These are phyloP conservation scores for Telmatochromis sp. DNA, from an alignment of 2,113 vertebrate species.

Conservation along the genomic window DNA sequence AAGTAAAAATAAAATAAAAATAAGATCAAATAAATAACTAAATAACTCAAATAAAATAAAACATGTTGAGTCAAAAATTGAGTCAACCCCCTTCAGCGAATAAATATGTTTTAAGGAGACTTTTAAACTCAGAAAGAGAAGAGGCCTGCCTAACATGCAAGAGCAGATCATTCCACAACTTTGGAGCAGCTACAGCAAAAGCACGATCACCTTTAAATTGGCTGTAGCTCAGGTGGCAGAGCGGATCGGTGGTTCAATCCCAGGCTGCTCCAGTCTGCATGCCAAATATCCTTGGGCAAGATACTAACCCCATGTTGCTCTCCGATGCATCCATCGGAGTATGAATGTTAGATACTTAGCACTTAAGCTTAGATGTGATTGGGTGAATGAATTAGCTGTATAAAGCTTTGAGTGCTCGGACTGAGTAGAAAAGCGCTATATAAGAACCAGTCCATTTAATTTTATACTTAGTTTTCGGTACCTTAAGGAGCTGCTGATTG, in stretches of 20 bases:
- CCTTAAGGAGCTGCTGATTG: no score
- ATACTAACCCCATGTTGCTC: no score
- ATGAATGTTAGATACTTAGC: no score
- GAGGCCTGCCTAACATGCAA: rapidly evolving
- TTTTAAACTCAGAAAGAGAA: not conserved
- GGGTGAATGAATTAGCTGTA: no score
- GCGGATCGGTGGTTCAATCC: rapidly evolving
- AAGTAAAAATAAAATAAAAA: not conserved
- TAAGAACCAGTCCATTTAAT: no score
- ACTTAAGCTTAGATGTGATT: no score
- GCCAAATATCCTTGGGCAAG: no score
- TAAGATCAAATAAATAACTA: not conserved
- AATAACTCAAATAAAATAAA: not conserved
- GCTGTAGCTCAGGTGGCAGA: no score
- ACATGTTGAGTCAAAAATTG: not conserved
- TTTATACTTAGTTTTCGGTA: no score
- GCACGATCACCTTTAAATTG: rapidly evolving
- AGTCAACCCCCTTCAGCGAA: not conserved
- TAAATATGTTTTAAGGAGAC: rapidly evolving
- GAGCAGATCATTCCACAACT: not conserved
- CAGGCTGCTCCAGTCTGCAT: no score
- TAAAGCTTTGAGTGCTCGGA: rapidly evolving
- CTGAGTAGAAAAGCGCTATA: no score
- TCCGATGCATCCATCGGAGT: rapidly evolving
- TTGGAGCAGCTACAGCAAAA: rapidly evolving